Evolutionary conservation across 2,888 invertebrate genomes (phyloP), one percentile per base, ranked within the genome.

Genomic region (Ganaspis brasiliensis): DNA sequence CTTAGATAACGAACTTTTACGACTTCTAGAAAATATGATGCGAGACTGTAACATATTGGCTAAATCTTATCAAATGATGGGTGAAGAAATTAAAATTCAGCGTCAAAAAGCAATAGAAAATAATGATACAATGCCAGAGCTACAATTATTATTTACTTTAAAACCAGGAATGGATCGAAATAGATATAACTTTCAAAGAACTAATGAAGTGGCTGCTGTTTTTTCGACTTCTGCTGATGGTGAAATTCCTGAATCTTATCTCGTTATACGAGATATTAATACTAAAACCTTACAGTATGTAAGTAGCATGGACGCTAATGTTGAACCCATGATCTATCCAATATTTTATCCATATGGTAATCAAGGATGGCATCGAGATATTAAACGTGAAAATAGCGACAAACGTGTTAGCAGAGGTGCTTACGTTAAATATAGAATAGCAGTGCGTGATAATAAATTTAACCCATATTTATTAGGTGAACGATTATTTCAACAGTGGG

Each of bases 271-370:
- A 14, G 79, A 83, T 40, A 78, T 72, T 71, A 74, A 73, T 55
- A 78, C 79, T 8, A 79, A 75, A 77, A 19, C 59, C 26, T 74
- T 83, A 72, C 72, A 78, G 40, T 24, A 21, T 8, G 70, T 82
- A 16, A 82, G 76, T 67, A 74, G 73, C 24, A 80, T 84, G 82
- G 79, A 84, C 79, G 81, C 82, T 14, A 80, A 83, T 76, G 75
- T 81, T 9, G 82, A 83, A 61, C 83, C 80, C 2, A 52, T 52
- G 52, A 79, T 81, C 37, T 82, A 84, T 76, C 79, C 83, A 40
- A 71, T 84, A 67, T 82, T 81, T 79, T 81, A 82, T 73, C 82
- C 82, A 9, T 56, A 76, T 74, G 82, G 82, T 26, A 79, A 79
- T 45, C 73, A 71, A 63, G 81, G 82, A 0, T 82, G 81, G 80